Conservation (phyloP, 2,888 invertebrate species). For the Sipha maydis region DNA sequence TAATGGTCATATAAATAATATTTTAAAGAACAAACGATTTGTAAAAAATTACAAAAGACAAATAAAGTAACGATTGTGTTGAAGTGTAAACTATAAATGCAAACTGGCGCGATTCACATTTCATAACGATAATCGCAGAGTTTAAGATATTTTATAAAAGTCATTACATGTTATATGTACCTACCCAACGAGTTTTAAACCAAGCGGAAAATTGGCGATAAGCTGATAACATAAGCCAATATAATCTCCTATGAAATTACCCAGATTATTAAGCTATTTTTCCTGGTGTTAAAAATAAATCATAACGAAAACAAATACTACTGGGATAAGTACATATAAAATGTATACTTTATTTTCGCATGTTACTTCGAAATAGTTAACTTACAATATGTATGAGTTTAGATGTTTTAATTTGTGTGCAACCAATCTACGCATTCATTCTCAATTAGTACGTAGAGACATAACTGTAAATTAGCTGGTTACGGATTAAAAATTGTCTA, state of each 20-base stretch:
- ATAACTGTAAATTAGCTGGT: too few species aligned
- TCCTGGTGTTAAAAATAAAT: constrained; percentile 25
- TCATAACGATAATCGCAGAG: background rate
- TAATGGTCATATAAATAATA: constrained; percentile 28
- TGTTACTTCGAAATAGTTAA: too few species aligned
- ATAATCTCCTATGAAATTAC: constrained; percentile 22
- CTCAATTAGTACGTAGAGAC: too few species aligned
- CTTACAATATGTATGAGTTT: too few species aligned
- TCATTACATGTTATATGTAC: background rate
- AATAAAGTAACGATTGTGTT: background rate
- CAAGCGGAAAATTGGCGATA: background rate
- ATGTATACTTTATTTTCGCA: too few species aligned
- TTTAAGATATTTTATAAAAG: background rate
- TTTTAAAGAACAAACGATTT: constrained; percentile 7
- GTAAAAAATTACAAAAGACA: constrained; percentile 42
- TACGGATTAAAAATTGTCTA: too few species aligned
- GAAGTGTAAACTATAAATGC: background rate
- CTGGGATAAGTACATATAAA: background rate
- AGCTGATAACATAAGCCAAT: constrained; percentile 2
- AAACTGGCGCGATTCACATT: constrained; percentile 15
- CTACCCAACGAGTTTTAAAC: background rate
- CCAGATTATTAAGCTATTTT: constrained; percentile 8
- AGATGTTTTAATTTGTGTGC: too few species aligned
- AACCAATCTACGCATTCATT: too few species aligned
- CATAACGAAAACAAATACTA: background rate